Evolutionary conservation across 2,888 invertebrate genomes (phyloP).

Genomic region (Lasioglossum leucozonium): DNA sequence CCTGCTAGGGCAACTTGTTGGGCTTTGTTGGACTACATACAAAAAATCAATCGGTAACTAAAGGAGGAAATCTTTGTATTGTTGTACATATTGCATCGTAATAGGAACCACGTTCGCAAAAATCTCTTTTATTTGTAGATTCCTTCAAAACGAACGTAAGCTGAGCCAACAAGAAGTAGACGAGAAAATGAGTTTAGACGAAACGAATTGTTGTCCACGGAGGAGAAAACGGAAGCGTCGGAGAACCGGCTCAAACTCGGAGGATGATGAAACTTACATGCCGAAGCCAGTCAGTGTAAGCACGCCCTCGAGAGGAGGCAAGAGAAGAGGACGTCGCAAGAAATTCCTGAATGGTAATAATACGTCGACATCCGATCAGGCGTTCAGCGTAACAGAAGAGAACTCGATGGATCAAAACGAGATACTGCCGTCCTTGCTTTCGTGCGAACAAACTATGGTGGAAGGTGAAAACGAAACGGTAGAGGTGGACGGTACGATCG

Average conservation of each 20-base stretch:
- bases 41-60: constrained; percentile 78
- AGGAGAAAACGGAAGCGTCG: constrained; percentile 78
- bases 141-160: constrained; percentile 74
- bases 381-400: constrained; percentile 14
- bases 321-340: constrained; percentile 31
- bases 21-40: constrained; percentile 88
- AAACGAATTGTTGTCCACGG: constrained; percentile 80
- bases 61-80: background rate
- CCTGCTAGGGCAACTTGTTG: constrained; percentile 89
- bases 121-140: constrained; percentile 63
- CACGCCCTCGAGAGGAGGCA: constrained; percentile 35
- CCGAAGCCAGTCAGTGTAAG: constrained; percentile 23
- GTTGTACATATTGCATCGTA: background rate
- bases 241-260: constrained; percentile 74
- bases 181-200: constrained; percentile 80
- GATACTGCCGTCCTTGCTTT: constrained; percentile 52
- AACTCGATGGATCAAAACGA: constrained; percentile 8
- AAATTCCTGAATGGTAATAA: constrained; percentile 6
- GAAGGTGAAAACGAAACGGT: constrained; percentile 74
- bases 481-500: constrained; percentile 25
- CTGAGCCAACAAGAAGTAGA: constrained; percentile 75
- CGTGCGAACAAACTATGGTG: constrained; percentile 79
- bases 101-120: background rate
- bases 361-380: background rate
- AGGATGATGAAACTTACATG: constrained; percentile 75